phyloP scores from a whole-genome alignment of 2,797 vertebrate genomes.

The Anguilla obscura region DNA sequence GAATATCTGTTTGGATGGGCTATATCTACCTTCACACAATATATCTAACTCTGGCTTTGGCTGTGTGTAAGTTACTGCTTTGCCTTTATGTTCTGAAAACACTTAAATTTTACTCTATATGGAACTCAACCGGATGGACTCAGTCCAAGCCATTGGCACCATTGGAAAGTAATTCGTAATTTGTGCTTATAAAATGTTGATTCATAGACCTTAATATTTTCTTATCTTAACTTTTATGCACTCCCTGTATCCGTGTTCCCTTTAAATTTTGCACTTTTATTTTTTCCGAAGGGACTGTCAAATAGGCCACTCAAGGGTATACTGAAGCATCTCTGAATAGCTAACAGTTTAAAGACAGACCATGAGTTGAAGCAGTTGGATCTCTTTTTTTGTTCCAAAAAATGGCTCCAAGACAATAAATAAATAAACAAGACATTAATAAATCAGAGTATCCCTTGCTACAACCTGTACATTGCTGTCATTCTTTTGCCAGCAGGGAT shows the following conservation, averaged over 20 bases:
- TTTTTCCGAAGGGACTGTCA: background rate
- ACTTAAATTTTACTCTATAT: background rate
- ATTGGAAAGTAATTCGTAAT: background rate
- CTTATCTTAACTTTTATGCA: background rate
- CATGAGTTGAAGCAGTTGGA: background rate
- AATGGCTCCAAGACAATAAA: background rate
- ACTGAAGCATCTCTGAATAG: background rate
- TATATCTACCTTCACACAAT: background rate
- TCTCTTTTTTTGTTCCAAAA: background rate
- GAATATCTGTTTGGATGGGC: background rate
- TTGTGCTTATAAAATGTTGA: background rate
- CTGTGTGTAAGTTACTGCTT: background rate
- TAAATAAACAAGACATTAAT: background rate
- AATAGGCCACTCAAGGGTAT: background rate
- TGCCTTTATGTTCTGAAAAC: background rate
- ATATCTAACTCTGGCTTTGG: too few species aligned
- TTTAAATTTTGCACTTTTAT: background rate
- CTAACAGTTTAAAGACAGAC: background rate
- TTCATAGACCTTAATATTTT: background rate
- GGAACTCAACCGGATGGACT: background rate
- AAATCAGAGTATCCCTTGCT: background rate
- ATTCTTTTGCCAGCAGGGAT: background rate
- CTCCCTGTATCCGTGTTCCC: background rate
- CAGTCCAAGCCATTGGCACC: background rate
- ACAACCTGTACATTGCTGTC: background rate